Conservation (phyloP, 2,113 vertebrate species). For the Tenrec ecaudatus region DNA sequence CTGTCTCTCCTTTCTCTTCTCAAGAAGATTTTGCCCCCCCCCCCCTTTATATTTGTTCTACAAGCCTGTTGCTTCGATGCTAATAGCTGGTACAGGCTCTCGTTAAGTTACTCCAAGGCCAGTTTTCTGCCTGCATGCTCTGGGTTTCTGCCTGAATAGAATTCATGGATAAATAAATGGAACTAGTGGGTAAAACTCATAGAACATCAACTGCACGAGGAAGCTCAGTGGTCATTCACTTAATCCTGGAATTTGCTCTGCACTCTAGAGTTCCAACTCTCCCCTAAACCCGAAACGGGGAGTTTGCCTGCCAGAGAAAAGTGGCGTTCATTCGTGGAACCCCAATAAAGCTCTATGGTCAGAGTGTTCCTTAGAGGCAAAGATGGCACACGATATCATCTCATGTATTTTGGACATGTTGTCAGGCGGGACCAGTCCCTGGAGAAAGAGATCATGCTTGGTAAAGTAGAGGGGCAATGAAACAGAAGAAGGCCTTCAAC, state of each 20-base stretch:
- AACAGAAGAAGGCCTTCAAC: too few species aligned
- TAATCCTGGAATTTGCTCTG: constrained; percentile 11
- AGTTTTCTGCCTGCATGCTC: background rate
- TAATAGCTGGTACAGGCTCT: background rate
- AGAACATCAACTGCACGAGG: constrained; percentile 21
- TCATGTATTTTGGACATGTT: too few species aligned
- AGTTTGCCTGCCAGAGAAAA: background rate
- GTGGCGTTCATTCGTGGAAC: constrained; percentile 11
- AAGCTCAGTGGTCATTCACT: background rate
- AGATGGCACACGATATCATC: too few species aligned
- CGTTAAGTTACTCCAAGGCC: background rate
- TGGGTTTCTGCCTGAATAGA: background rate
- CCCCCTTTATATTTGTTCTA: constrained; percentile 19
- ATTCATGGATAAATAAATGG: background rate
- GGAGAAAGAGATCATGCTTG: too few species aligned
- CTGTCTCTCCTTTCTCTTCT: background rate
- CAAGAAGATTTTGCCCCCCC: background rate
- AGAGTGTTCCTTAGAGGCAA: too few species aligned
- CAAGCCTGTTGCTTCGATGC: constrained; percentile 31
- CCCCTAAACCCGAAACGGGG: background rate
- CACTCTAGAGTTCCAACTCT: constrained; percentile 41
- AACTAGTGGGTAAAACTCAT: constrained; percentile 4
- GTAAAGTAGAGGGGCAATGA: too few species aligned
- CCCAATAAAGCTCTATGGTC: background rate
- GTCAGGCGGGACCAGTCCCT: too few species aligned